Evolutionary conservation across 2,797 vertebrate species (phyloP), one percentile per base, ranked within the genome.

Genomic region (Sandelia bainsii): DNA sequence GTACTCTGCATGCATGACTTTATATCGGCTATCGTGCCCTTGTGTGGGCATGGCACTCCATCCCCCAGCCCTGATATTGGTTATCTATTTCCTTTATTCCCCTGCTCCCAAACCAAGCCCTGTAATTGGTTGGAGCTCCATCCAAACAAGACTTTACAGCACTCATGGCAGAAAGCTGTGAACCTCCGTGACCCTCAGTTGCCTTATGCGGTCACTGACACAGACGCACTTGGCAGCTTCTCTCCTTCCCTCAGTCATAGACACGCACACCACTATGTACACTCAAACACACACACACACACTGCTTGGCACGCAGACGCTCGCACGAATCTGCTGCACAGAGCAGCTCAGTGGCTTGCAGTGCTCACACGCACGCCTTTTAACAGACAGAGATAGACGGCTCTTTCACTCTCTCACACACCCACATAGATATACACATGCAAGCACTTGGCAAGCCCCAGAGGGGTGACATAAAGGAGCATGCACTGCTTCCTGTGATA

Each of bases 141-240:
- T 79, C 72, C 65, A 60, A 80, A 85, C 69, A 66, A 89, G 85
- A 86, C 90, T 92, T 86, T 85, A 62, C 72, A 71, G 72, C 83
- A 72, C 72, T 85, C 67, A 62, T 67, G 72, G 81, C 87, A 87
- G 81, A 87, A 77, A 83, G 85, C 85, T 63, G 71, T 93, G 92
- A 94, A 95, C 92, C 91, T 88, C 82, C 79, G 40, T 91, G 93
- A 95, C 93, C 93, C 86, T 63, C 80, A 25, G 79, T 84, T 93
- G 90, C 90, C 84, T 90, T 74, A 83, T 93, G 89, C 59, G 77
- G 91, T 91, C 91, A 92, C 78, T 86, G 90, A 87, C 87, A 90
- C 91, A 86, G 90, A 89, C 86, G 80, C 81, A 69, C 80, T 91
- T 89, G 88, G 87, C 92, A 90, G 82, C 80, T 87, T 88, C 85